A percentile compares a stretch with the other conserved stretches of the same genome.
Conservation (phyloP, 2,797 vertebrate species). For the Epinephelus malabaricus region DNA sequence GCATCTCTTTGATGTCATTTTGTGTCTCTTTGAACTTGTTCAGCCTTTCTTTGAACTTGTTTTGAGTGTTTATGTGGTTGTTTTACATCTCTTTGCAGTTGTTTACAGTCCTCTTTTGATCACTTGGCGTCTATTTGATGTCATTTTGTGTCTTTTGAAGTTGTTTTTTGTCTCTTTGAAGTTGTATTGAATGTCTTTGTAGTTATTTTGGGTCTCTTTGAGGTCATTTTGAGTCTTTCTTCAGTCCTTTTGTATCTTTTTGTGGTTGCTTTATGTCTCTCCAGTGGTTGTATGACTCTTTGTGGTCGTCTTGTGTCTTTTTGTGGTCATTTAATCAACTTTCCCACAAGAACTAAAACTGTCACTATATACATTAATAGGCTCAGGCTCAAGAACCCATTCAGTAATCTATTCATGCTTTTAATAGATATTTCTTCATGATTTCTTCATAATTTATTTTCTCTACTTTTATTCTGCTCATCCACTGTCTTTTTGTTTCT, state of each 20-base stretch:
- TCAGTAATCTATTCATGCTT: background rate
- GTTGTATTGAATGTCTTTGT: background rate
- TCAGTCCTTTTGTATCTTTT: too few relatives aligned
- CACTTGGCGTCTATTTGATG: background rate
- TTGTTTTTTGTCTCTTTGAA: too few relatives aligned
- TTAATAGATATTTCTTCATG: background rate
- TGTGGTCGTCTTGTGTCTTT: background rate
- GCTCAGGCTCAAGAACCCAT: background rate
- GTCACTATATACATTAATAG: background rate
- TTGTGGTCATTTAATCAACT: background rate
- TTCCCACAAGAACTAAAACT: background rate
- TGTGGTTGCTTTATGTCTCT: background rate
- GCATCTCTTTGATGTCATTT: background rate
- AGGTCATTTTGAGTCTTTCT: background rate
- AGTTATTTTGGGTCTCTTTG: background rate
- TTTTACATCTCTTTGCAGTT: background rate
- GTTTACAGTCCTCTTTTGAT: background rate
- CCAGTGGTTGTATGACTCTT: too few relatives aligned
- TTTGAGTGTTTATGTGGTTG: too few relatives aligned
- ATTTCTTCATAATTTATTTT: background rate
- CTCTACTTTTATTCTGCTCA: slow-evolving; percentile 14
- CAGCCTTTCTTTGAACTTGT: too few relatives aligned
- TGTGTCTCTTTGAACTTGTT: background rate
- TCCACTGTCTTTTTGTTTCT: background rate
- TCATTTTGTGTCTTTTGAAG: too few relatives aligned